phyloP scores from a whole-genome alignment of 2,113 vertebrate genomes.

The Picathartes gymnocephalus region DNA sequence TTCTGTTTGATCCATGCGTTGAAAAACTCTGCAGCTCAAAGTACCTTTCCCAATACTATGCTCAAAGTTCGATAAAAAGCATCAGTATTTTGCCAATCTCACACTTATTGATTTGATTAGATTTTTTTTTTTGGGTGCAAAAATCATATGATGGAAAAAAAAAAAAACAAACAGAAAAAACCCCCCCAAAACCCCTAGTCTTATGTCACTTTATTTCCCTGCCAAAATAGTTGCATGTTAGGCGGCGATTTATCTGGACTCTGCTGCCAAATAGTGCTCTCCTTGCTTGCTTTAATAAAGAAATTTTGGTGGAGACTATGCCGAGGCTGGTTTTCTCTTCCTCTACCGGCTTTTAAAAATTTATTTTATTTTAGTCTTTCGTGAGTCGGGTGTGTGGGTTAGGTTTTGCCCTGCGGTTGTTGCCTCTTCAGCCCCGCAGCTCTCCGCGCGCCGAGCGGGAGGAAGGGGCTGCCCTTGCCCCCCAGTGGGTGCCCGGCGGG shows the following conservation, averaged over 20 bases:
- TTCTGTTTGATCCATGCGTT: background rate
- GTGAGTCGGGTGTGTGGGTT: accelerated
- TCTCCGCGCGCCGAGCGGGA: background rate
- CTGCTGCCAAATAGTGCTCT: background rate
- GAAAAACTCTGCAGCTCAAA: background rate
- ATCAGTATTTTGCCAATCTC: background rate
- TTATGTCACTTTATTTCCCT: background rate
- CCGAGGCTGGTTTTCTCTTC: background rate
- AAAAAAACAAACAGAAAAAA: background rate
- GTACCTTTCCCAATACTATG: background rate
- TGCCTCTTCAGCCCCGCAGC: background rate
- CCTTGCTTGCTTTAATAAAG: background rate
- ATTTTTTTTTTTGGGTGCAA: background rate
- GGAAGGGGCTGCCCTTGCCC: background rate
- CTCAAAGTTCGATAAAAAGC: background rate
- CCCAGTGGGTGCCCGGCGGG: background rate
- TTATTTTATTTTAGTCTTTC: background rate
- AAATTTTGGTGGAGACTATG: background rate
- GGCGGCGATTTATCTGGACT: background rate
- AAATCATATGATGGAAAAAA: background rate
- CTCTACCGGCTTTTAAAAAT: accelerated
- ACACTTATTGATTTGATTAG: background rate
- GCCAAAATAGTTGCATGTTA: background rate
- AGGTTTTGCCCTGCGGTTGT: too few species aligned
- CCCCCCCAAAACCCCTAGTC: background rate